Base-by-base conservation (phyloP, 2,888 invertebrate genomes). In the Drosophila nigricruria region DNA sequence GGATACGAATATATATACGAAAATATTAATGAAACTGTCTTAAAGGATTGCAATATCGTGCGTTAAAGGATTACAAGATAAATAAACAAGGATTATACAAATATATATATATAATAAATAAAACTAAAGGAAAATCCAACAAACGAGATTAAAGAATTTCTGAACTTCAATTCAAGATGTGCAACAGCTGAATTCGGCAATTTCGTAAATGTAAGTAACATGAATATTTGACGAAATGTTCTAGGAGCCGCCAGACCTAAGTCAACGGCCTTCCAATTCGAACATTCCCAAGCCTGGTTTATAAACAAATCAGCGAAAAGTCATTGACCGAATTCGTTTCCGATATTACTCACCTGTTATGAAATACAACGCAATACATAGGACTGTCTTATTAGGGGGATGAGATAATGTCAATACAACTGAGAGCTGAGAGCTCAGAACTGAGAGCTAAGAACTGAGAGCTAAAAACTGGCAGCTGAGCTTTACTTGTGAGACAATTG, bases 341-440 rank as follows among this genome's bases (percentile, higher is more conserved):
- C 88, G 85, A 84, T 88, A 84, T 84, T 84, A 84, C 86, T 84
- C 84, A 84, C 88, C 89, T 84, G 89, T 84, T 84, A 84, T 84
- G 88, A 84, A 84, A 84, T 84, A 81, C 88, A 77, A 36, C 65
- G 61, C 52, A 50, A 70, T 65, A 49, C 58, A 56, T 70, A 70
- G 61, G 63, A 49, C 27, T 30, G 38, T 12, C 16, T 20, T 36
- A 52, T 50, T 23, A 30, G 36, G 30, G 45, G 38, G 34, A 20
- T 30, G 27, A 18, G 57, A 18, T 16, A 38, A 49, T 40, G 27
- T 49, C 10, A 58, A 30, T 30, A 54, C 57, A 30, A 38, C 69
- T 57, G 57, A 62, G 54, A 54, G 25, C 18, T 47, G 49, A 27
- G 34, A 60, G n/a, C 32, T 25, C 52, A 43, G 45, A 43, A 18